These are phyloP conservation scores for Eurytoma californica DNA, from an alignment of 2,888 invertebrate genomes.

Conservation along the genomic window DNA sequence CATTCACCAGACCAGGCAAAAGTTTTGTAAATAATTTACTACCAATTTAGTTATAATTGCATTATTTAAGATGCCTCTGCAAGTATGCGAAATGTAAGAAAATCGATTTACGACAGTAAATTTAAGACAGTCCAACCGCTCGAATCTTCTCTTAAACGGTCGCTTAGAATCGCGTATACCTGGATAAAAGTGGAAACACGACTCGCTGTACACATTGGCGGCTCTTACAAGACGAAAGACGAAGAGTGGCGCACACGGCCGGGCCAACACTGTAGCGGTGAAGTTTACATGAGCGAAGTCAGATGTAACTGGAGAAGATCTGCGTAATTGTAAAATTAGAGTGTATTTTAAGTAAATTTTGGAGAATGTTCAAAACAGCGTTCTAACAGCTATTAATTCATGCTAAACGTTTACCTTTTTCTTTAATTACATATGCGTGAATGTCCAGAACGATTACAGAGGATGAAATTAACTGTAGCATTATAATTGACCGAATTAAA, in stretches of 20 bases:
- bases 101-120: not conserved
- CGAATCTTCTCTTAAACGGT: conserved; percentile 34
- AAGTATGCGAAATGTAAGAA: no score
- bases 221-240: conserved; percentile 37
- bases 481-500: no score
- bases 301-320: not conserved
- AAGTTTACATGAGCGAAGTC: conserved; percentile 22
- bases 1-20: no score
- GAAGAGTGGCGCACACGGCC: conserved; percentile 9
- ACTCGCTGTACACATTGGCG: conserved; percentile 41
- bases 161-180: conserved; percentile 19
- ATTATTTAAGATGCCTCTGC: no score
- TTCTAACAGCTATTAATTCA: no score
- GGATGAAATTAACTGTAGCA: no score
- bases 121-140: conserved; percentile 27
- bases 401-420: no score
- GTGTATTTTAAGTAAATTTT: not conserved
- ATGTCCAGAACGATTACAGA: no score
- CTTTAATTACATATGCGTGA: no score
- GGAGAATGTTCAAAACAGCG: no score
- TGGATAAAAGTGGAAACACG: conserved; percentile 51
- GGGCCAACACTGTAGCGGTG: not conserved
- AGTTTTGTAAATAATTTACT: no score
- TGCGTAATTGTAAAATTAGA: conserved; percentile 10
- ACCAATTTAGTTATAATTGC: no score